These are phyloP conservation scores for Drosophila mayri DNA, from an alignment of 1,140 invertebrate genomes.

Conservation along the genomic window DNA sequence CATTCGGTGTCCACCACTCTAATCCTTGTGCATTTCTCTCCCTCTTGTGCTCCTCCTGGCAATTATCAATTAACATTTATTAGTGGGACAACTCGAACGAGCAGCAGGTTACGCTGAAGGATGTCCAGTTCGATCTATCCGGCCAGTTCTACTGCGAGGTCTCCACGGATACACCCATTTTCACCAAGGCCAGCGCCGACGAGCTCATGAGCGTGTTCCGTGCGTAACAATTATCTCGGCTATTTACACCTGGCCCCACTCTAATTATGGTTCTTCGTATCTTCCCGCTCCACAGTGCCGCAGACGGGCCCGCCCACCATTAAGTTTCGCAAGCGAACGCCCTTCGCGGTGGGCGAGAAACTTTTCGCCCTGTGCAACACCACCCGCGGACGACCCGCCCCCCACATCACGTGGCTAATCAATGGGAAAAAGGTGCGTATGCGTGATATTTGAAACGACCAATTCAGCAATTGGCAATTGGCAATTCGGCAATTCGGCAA, in stretches of 20 bases:
- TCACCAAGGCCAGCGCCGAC: conserved; percentile 89
- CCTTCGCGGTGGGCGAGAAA: conserved; percentile 89
- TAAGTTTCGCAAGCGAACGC: conserved; percentile 88
- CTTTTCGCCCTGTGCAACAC: conserved; percentile 92
- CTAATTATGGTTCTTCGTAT: conserved; percentile 56
- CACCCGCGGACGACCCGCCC: conserved; percentile 89
- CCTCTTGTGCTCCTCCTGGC: no score
- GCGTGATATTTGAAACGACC: conserved; percentile 45
- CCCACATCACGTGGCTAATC: conserved; percentile 93
- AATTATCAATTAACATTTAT: conserved; percentile 8
- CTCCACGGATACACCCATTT: conserved; percentile 91
- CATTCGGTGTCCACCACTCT: conserved; percentile 14
- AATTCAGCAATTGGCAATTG: conserved; percentile 5
- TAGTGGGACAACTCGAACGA: conserved; percentile 90
- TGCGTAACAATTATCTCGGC: conserved; percentile 85
- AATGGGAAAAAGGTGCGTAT: conserved; percentile 91
- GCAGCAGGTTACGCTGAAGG: conserved; percentile 90
- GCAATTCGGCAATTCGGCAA: conserved; percentile 43
- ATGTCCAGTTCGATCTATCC: conserved; percentile 90
- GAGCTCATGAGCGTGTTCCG: conserved; percentile 91
- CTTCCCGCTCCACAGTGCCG: conserved; percentile 86
- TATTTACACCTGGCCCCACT: conserved; percentile 16
- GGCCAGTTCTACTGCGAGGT: conserved; percentile 91
- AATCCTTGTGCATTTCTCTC: conserved; percentile 8
- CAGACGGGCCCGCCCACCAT: conserved; percentile 90